A percentile compares a stretch with the other conserved stretches of the same genome.
Conservation (phyloP, 2,797 vertebrate species). For the Pseudotriccus pelzelni region DNA sequence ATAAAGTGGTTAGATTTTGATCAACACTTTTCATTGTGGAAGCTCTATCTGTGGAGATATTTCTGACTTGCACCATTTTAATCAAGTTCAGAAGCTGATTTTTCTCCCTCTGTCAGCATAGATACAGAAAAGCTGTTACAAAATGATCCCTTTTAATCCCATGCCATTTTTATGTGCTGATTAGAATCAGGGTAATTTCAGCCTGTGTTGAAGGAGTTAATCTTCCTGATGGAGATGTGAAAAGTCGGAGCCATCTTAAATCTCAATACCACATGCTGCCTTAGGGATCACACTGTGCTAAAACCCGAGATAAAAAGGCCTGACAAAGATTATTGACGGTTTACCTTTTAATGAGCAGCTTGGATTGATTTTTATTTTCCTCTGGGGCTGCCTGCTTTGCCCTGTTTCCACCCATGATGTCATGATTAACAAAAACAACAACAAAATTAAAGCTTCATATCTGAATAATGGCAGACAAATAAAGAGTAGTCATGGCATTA, state of each 20-base stretch:
- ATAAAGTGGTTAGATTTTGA: not conserved
- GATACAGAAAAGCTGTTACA: not conserved
- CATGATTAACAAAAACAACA: slow-evolving; percentile 69
- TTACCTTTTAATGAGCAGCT: slow-evolving; percentile 84
- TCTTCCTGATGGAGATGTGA: slow-evolving; percentile 64
- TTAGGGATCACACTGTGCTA: slow-evolving; percentile 78
- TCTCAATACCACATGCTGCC: slow-evolving; percentile 74
- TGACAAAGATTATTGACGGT: slow-evolving; percentile 84
- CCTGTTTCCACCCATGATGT: slow-evolving; percentile 71
- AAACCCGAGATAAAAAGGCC: slow-evolving; percentile 82
- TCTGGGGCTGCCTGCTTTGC: slow-evolving; percentile 73
- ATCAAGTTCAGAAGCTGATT: not conserved
- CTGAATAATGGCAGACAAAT: slow-evolving; percentile 58
- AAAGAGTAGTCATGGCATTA: slow-evolving; percentile 13
- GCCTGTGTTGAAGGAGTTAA: slow-evolving; percentile 75
- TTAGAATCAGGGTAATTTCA: slow-evolving; percentile 46
- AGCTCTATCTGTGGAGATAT: not conserved
- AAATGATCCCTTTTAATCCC: slow-evolving; percentile 37
- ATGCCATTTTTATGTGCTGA: slow-evolving; percentile 11
- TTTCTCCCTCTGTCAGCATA: not conserved
- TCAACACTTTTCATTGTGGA: not conserved
- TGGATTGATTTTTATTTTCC: slow-evolving; percentile 80
- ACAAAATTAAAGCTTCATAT: slow-evolving; percentile 60
- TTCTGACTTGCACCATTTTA: not conserved
- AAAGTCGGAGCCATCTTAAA: slow-evolving; percentile 71